Conservation (phyloP, 2,888 invertebrate species). For the Tipula helvola region DNA sequence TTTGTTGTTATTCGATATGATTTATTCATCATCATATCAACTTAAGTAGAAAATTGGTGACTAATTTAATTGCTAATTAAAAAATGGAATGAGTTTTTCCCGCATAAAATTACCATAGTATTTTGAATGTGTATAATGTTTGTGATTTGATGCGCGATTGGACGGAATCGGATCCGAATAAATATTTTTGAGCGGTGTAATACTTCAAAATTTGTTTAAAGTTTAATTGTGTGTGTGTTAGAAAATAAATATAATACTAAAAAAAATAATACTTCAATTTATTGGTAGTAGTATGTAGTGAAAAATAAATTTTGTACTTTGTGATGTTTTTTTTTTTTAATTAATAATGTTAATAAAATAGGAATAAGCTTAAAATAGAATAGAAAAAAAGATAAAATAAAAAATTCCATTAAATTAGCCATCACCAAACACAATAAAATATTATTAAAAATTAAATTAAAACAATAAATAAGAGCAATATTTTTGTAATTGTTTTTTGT, state of each 20-base stretch:
- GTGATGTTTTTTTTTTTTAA: not conserved
- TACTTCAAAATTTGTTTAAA: not conserved
- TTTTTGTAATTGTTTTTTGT: not conserved
- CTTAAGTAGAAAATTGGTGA: not conserved
- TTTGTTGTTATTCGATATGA: not conserved
- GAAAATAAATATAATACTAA: not conserved
- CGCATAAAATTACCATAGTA: not conserved
- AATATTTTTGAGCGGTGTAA: not conserved
- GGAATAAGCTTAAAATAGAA: not conserved
- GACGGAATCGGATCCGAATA: not conserved
- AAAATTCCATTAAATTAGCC: not conserved
- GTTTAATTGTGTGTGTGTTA: not conserved
- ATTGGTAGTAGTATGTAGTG: not conserved
- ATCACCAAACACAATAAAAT: not conserved
- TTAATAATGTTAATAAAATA: not conserved
- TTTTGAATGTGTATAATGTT: not conserved
- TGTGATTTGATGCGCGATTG: not conserved
- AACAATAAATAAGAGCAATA: not conserved
- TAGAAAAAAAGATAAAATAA: not conserved
- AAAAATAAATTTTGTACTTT: not conserved
- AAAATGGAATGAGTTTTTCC: not conserved
- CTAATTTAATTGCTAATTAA: slow-evolving; percentile 4
- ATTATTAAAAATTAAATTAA: not conserved
- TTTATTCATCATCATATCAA: not conserved
- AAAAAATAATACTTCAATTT: not conserved